Conservation (phyloP, 2,797 vertebrate species). For the Argya squamiceps region DNA sequence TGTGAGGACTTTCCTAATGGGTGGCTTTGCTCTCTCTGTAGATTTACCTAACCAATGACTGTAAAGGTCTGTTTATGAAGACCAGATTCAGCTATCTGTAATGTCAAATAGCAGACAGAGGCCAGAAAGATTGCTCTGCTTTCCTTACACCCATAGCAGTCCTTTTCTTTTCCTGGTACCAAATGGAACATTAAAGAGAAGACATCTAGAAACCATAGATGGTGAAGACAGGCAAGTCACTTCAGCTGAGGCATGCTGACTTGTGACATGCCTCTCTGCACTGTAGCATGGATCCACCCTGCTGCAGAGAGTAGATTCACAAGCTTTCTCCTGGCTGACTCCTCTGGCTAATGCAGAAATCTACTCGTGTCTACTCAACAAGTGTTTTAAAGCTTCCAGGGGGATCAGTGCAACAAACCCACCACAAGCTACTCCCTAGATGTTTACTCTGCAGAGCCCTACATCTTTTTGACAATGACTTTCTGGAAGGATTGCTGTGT, state of each 20-base stretch:
- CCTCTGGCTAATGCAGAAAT: not conserved
- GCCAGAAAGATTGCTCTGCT: not conserved
- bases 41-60: not conserved
- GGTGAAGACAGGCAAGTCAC: not conserved
- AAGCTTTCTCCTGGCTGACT: not conserved
- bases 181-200: not conserved
- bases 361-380: not conserved
- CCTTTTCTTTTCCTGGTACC: not conserved
- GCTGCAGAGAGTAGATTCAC: not conserved
- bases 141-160: not conserved
- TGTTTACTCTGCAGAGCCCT: not conserved
- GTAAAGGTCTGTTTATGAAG: not conserved
- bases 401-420: not conserved
- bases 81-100: not conserved
- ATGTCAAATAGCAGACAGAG: not conserved
- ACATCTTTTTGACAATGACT: not conserved
- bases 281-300: not conserved
- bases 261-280: not conserved
- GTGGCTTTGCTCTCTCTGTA: not conserved
- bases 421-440: not conserved
- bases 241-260: not conserved
- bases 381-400: not conserved
- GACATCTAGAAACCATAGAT: not conserved
- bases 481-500: not conserved
- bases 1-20: not conserved